These are phyloP conservation scores for Montipora capricornis DNA, from an alignment of 64 coral and sea anemone genomes.

Conservation along the genomic window DNA sequence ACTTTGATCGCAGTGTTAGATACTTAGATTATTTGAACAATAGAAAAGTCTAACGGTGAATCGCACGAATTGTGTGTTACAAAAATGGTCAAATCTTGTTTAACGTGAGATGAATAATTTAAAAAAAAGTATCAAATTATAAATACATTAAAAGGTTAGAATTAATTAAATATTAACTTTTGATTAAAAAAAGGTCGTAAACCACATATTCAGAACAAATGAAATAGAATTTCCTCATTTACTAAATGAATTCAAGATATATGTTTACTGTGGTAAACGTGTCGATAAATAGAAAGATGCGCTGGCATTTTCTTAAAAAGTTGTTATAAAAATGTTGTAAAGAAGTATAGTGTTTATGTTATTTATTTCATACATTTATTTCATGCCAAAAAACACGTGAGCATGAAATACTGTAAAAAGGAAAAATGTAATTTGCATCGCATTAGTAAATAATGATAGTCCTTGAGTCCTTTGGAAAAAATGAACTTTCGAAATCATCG, in stretches of 20 bases:
- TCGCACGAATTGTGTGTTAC: no score
- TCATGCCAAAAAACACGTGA: not conserved
- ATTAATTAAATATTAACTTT: not conserved
- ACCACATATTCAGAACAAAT: not conserved
- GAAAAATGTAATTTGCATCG: not conserved
- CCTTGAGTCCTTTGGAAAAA: no score
- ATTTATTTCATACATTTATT: conserved; percentile 26
- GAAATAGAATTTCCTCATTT: not conserved
- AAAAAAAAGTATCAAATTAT: not conserved
- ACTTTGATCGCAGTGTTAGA: no score
- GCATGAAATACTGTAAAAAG: not conserved
- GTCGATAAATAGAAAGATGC: not conserved
- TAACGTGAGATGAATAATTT: no score
- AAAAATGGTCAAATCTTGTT: no score
- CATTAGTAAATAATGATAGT: not conserved
- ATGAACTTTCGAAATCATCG: no score
- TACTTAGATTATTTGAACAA: no score
- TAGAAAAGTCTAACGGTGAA: no score
- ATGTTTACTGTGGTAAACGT: not conserved
- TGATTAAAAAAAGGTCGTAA: not conserved
- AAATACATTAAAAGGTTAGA: not conserved
- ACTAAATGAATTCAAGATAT: not conserved
- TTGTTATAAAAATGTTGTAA: not conserved
- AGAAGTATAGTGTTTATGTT: not conserved
- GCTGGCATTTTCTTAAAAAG: not conserved